Base-by-base conservation (phyloP, 1,140 invertebrate species). In the Brachionus koreanus region DNA sequence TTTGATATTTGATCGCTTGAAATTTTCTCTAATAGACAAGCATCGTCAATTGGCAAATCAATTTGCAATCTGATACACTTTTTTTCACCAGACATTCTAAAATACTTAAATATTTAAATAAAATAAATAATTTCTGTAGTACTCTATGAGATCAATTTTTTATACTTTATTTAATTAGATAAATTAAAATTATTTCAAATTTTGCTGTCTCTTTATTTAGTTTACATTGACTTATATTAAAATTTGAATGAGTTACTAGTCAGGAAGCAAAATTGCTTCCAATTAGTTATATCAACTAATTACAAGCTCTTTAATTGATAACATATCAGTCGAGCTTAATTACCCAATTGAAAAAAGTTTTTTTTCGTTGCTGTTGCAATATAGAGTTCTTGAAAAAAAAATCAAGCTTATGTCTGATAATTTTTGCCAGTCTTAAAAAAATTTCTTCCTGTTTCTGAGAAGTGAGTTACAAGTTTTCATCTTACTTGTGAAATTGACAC, bases 121-220 rank as follows among this genome's bases (percentile, higher is more conserved):
- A 7, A 57, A 57, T 57, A 57, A 57, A 23, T 19, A 10, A 29
- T 29, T 29, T 29, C 29, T 10, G 5, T 23, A 37, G 25, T 65
- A 65, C 49, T 19, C 7, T 35, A 2, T 13, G 10, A 13, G n/a
- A 6, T n/a, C 29, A 39, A 69, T 69, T 42, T 19, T 69, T 65
- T 69, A n/a, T 35, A 69, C 16, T 69, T 69, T 69, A 65, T 65
- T 69, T 13, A 37, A 37, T 69, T 69, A 7, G 65, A n/a, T 69
- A 69, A 69, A 69, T 69, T 69, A 39, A 16, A 69, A 9, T 39
- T 39, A 69, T 69, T 69, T 37, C 13, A 69, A 69, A 39, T 69
- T 69, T 39, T 4, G 37, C 7, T 69, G 65, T 69, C 65, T 9
- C 9, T 16, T n/a, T 69, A 69, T 69, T 69, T 69, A 69, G 65